These are phyloP conservation scores for Melanogrammus aeglefinus DNA, from an alignment of 2,797 vertebrate genomes.

Conservation along the genomic window DNA sequence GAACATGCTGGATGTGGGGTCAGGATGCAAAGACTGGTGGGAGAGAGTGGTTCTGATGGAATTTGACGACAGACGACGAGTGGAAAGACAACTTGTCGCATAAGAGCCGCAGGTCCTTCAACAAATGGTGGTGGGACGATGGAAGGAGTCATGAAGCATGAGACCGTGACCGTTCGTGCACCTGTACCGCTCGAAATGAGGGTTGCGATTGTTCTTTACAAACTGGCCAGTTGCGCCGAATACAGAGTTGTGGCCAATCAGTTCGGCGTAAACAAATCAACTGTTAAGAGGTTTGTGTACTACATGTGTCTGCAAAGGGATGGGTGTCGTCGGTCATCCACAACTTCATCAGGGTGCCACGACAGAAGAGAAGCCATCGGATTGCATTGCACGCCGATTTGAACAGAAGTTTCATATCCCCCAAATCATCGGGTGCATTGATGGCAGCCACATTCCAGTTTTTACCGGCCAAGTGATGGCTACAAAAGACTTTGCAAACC, in stretches of 20 bases:
- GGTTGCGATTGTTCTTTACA: not conserved
- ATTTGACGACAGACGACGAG: not conserved
- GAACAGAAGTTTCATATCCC: slow-evolving; percentile 6
- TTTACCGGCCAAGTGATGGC: slow-evolving; percentile 4
- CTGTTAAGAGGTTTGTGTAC: slow-evolving; percentile 20
- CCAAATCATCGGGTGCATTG: slow-evolving; percentile 1
- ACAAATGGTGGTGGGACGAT: not conserved
- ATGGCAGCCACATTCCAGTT: not conserved
- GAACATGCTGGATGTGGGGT: not conserved
- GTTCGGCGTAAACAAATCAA: slow-evolving; percentile 16
- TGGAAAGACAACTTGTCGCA: not conserved
- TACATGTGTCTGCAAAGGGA: slow-evolving; percentile 17
- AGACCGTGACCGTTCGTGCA: not conserved
- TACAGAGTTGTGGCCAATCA: not conserved
- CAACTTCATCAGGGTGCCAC: slow-evolving; percentile 5
- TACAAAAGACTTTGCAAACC: slow-evolving; percentile 12
- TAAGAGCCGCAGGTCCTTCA: not conserved
- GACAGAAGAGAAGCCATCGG: not conserved
- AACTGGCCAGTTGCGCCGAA: slow-evolving; percentile 4
- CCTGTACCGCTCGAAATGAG: not conserved
- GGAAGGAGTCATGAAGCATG: not conserved
- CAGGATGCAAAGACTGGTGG: slow-evolving; percentile 9
- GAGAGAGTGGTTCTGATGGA: not conserved
- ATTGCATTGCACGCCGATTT: slow-evolving; percentile 2
- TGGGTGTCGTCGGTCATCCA: not conserved